Conservation (phyloP, 2,113 vertebrate species). For the Colius striatus region DNA sequence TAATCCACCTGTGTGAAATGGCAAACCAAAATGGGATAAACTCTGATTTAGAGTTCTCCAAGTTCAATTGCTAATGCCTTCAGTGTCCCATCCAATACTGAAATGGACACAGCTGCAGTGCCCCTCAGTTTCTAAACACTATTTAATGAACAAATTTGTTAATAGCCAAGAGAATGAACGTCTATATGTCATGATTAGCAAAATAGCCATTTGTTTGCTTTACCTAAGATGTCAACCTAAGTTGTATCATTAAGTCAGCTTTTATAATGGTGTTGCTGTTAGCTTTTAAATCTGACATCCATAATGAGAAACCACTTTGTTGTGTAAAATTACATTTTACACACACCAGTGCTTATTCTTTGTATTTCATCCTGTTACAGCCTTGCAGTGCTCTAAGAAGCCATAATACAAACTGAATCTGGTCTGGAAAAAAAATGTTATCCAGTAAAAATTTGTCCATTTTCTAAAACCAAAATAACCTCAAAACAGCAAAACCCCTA, state of each 20-base stretch:
- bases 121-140: background rate
- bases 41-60: background rate
- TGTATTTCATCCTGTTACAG: background rate
- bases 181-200: background rate
- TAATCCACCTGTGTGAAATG: background rate
- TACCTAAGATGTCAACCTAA: background rate
- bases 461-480: background rate
- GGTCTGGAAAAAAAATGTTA: background rate
- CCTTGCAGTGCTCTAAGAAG: background rate
- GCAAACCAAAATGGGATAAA: background rate
- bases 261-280: accelerated
- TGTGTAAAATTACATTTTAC: background rate
- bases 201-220: background rate
- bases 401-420: background rate
- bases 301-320: background rate
- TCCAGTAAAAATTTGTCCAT: background rate
- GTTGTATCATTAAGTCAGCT: background rate
- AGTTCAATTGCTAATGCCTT: background rate
- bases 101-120: background rate
- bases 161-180: background rate
- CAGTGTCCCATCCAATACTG: background rate
- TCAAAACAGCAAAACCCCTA: background rate
- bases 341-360: background rate
- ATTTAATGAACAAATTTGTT: background rate
- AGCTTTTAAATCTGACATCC: no score